Percentiles rank a stretch among this genome's conserved stretches.
These are phyloP conservation scores for Hippasteria phrygiana DNA, from an alignment of 53 echinoderm and acorn worm genomes.

Conservation along the genomic window DNA sequence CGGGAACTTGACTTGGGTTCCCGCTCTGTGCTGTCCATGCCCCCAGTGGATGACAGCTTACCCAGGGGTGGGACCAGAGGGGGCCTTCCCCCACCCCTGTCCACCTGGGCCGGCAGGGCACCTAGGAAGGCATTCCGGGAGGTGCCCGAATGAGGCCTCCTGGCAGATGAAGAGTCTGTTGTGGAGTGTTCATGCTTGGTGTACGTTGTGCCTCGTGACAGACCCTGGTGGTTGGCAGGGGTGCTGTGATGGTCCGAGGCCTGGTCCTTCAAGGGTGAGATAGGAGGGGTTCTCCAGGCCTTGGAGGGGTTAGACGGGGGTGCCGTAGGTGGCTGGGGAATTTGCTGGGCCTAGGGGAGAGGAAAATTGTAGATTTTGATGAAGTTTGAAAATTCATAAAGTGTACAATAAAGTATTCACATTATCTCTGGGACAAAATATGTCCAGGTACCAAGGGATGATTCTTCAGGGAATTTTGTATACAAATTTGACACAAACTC, in stretches of 20 bases:
- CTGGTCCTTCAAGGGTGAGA: constrained; percentile 79
- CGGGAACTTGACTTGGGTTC: constrained; percentile 10
- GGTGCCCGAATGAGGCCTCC: constrained; percentile 66
- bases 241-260: constrained; percentile 54
- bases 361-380: too few species aligned
- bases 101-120: constrained; percentile 58
- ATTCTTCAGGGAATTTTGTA: too few species aligned
- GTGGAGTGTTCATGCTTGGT: constrained; percentile 29
- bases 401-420: too few species aligned
- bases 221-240: constrained; percentile 12
- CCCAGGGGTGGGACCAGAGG: constrained; percentile 76
- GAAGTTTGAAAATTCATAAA: too few species aligned
- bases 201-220: neutral
- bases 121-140: constrained; percentile 82
- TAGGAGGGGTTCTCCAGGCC: constrained; percentile 94
- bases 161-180: constrained; percentile 38
- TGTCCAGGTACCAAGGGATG: too few species aligned
- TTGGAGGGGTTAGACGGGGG: constrained; percentile 90
- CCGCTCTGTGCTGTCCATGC: neutral
- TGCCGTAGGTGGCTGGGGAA: constrained; percentile 49
- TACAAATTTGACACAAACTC: too few species aligned
- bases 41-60: constrained; percentile 64
- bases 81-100: constrained; percentile 46
- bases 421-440: too few species aligned
- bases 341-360: constrained; percentile 48